These are phyloP conservation scores for Delichon dasypus DNA, from an alignment of 2,797 vertebrate genomes.

Conservation along the genomic window DNA sequence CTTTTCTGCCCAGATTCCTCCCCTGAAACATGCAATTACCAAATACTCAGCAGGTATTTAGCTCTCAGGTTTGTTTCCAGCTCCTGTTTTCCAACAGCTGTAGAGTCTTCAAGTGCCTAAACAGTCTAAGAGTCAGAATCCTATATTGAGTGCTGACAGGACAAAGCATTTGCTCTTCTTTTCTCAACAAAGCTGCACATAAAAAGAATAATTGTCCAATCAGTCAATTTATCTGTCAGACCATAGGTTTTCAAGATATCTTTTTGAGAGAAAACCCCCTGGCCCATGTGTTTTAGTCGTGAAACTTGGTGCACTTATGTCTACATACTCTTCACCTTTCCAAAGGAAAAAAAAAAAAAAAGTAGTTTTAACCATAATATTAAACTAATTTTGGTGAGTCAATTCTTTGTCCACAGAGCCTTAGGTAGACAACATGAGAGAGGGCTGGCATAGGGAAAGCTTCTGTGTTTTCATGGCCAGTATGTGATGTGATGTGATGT, in stretches of 20 bases:
- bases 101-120: not conserved
- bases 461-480: not conserved
- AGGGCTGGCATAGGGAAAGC: not conserved
- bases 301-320: not conserved
- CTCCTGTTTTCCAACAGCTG: not conserved
- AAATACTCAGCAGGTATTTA: not conserved
- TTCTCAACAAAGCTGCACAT: not conserved
- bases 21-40: not conserved
- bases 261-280: not conserved
- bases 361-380: not conserved
- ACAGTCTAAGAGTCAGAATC: not conserved
- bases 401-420: not conserved
- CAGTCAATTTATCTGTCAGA: not conserved
- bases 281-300: not conserved
- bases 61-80: not conserved
- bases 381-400: not conserved
- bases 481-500: not conserved
- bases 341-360: not conserved
- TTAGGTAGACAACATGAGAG: not conserved
- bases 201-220: not conserved
- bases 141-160: not conserved
- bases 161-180: not conserved
- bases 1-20: constrained; percentile 40
- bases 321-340: not conserved
- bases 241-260: not conserved